phyloP scores from a whole-genome alignment of 2,888 invertebrate genomes.

The Monopis laevigella region DNA sequence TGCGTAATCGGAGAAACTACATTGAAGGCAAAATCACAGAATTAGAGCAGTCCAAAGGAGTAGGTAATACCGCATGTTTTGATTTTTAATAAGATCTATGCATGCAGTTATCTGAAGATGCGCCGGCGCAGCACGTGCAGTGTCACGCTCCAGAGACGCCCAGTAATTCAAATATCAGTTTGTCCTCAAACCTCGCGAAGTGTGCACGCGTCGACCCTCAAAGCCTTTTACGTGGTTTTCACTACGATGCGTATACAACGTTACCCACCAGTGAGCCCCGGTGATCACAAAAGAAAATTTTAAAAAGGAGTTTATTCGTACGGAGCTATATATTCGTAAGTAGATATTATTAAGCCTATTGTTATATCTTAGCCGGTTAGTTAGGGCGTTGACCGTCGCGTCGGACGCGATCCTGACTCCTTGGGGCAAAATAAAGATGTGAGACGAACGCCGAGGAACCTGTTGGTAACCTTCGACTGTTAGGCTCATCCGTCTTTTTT shows the following conservation, averaged over 20 bases:
- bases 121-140: slow-evolving; percentile 50
- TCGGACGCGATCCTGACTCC: slow-evolving; percentile 20
- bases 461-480: slow-evolving; percentile 39
- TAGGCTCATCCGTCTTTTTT: slow-evolving; percentile 3
- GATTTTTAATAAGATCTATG: too few species aligned
- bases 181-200: slow-evolving; percentile 43
- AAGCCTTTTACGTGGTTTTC: slow-evolving; percentile 30
- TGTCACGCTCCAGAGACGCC: slow-evolving; percentile 55
- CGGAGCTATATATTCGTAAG: neutral
- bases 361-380: slow-evolving; percentile 4
- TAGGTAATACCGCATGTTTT: too few species aligned
- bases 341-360: too few species aligned
- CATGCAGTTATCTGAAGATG: slow-evolving; percentile 27
- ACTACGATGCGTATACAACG: neutral
- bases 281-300: too few species aligned
- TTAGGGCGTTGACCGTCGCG: slow-evolving; percentile 36
- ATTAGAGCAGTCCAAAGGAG: too few species aligned
- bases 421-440: slow-evolving; percentile 33
- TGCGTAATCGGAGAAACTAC: too few species aligned
- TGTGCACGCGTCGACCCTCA: slow-evolving; percentile 44
- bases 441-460: slow-evolving; percentile 41
- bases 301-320: too few species aligned
- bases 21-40: too few species aligned
- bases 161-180: slow-evolving; percentile 54
- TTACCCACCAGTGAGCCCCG: too few species aligned